Conservation (phyloP, 2,797 vertebrate genomes). For the Cossypha dichroa region DNA sequence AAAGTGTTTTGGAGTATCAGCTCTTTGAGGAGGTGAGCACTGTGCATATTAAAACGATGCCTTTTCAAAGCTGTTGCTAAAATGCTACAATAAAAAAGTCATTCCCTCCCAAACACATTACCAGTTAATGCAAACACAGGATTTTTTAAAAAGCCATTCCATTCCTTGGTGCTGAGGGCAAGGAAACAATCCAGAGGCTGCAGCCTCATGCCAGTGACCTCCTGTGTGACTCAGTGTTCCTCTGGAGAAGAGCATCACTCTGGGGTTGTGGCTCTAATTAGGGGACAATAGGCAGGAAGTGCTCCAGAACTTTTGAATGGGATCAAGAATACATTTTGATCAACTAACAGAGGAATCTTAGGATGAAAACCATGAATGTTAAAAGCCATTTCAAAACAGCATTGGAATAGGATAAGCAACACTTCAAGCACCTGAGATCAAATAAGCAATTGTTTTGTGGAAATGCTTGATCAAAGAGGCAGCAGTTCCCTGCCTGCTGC, state of each 20-base stretch:
- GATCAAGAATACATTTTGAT: conserved; percentile 21
- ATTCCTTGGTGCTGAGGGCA: background rate
- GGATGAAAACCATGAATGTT: background rate
- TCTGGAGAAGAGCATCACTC: background rate
- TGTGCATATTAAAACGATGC: background rate
- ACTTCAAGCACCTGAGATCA: conserved; percentile 1
- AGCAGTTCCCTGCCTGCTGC: background rate
- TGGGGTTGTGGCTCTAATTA: background rate
- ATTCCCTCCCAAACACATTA: conserved; percentile 23
- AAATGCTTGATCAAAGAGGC: background rate
- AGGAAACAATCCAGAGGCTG: background rate
- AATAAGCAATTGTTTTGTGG: conserved; percentile 23
- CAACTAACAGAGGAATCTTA: background rate
- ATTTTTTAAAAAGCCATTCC: conserved; percentile 1
- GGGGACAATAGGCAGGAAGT: background rate
- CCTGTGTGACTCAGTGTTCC: background rate
- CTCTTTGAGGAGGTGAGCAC: conserved; percentile 1
- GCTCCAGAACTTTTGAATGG: background rate
- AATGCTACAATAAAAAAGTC: conserved; percentile 19
- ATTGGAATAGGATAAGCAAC: background rate
- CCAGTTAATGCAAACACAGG: conserved; percentile 20
- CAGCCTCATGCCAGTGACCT: background rate
- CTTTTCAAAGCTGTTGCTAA: conserved; percentile 7
- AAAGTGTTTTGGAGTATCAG: background rate
- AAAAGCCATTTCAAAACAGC: conserved; percentile 47